Conservation (phyloP, 2,797 vertebrate genomes). For the Hemibagrus guttatus region DNA sequence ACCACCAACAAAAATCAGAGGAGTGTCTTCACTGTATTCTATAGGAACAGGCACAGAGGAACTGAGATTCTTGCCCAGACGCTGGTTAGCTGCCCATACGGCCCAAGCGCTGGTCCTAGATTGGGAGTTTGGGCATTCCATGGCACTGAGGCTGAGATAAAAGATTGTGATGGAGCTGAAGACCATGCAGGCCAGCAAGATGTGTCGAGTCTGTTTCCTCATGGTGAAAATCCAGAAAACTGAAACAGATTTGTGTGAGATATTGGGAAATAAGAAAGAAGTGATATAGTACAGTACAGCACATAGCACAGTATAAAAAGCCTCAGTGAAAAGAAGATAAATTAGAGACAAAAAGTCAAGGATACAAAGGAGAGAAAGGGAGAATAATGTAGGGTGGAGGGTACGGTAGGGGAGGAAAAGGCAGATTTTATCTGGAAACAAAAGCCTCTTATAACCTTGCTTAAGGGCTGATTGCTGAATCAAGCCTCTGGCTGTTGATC, state of each 20-base stretch:
- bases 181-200: constrained; percentile 88
- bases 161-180: constrained; percentile 92
- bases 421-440: neutral
- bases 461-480: constrained; percentile 34
- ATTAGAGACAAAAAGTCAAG: neutral
- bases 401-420: neutral
- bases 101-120: constrained; percentile 77
- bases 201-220: constrained; percentile 91
- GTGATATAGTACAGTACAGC: neutral
- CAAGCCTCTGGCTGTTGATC: constrained; percentile 30
- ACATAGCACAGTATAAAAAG: neutral
- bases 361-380: constrained; percentile 31
- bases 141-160: constrained; percentile 91
- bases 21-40: constrained; percentile 93
- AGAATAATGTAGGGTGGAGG: constrained; percentile 29
- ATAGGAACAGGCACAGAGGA: constrained; percentile 66
- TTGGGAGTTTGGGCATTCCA: constrained; percentile 90
- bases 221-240: constrained; percentile 64
- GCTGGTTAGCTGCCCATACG: constrained; percentile 66
- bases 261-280: neutral
- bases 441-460: constrained; percentile 15
- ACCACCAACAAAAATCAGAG: constrained; percentile 93
- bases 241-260: neutral
- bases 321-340: neutral
- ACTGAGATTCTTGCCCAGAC: constrained; percentile 69